Conservation (phyloP, 2,888 invertebrate species). For the Tolmerus cingulatus region DNA sequence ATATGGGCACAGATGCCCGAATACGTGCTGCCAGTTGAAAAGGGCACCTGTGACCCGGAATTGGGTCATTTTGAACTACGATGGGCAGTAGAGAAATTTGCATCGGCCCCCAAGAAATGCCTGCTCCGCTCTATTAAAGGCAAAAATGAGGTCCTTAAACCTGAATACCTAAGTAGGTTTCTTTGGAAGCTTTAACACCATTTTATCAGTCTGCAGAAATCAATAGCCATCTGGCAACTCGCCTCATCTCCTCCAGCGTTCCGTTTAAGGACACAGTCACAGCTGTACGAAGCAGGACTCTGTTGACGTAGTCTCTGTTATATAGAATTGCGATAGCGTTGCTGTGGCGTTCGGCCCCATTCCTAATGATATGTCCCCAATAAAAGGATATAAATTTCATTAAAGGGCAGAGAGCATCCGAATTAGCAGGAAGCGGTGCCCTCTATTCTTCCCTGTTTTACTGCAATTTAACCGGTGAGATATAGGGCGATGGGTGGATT, state of each 20-base stretch:
- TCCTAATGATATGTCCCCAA: slow-evolving; percentile 13
- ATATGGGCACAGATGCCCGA: not conserved
- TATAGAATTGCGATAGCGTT: not conserved
- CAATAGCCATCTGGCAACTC: not conserved
- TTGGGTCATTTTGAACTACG: not conserved
- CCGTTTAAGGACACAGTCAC: not conserved
- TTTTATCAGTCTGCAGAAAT: not conserved
- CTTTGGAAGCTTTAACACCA: not conserved
- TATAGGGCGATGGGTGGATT: not conserved
- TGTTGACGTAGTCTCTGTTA: slow-evolving; percentile 12
- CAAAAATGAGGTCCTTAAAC: not conserved
- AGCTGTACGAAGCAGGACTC: not conserved
- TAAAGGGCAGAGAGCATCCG: not conserved
- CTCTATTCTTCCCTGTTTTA: not conserved
- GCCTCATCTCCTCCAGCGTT: not conserved
- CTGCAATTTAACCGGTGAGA: not conserved
- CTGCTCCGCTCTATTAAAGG: not conserved
- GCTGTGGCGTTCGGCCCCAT: not conserved
- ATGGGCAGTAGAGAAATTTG: not conserved
- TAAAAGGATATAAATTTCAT: slow-evolving; percentile 2
- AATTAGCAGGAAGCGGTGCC: not conserved
- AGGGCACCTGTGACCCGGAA: not conserved
- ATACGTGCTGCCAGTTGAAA: not conserved
- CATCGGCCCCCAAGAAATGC: not conserved
- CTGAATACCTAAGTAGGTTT: not conserved